Evolutionary conservation across 2,888 invertebrate genomes (phyloP).

Genomic region (Drosophila sordidula): DNA sequence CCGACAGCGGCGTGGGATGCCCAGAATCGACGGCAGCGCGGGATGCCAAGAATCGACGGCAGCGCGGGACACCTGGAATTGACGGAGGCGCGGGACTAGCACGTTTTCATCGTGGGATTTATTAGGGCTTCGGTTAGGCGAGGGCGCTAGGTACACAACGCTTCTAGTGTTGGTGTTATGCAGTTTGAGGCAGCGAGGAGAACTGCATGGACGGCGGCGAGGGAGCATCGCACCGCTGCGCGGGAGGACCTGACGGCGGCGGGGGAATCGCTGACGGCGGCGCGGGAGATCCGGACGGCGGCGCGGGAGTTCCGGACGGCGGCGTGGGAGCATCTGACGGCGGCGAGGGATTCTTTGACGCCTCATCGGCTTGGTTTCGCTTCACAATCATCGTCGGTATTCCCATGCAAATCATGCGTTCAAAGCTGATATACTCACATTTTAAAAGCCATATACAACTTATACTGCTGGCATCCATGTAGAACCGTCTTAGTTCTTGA

Average conservation of each 20-base stretch:
- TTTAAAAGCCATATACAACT: slow-evolving; percentile 28
- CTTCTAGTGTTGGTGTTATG: slow-evolving; percentile 11
- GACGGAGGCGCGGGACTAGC: slow-evolving; percentile 56
- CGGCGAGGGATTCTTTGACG: slow-evolving; percentile 59
- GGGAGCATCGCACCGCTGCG: too few relatives aligned
- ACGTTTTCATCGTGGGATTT: slow-evolving; percentile 63
- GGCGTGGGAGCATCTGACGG: slow-evolving; percentile 42
- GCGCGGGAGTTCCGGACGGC: slow-evolving; percentile 37
- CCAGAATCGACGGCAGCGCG: slow-evolving; percentile 51
- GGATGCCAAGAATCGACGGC: slow-evolving; percentile 52
- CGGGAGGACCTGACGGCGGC: slow-evolving; percentile 43
- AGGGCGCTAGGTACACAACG: slow-evolving; percentile 66
- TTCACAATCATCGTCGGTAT: slow-evolving; percentile 65
- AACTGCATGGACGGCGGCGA: slow-evolving; percentile 29
- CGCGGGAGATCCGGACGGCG: slow-evolving; percentile 54
- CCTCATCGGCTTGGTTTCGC: slow-evolving; percentile 25
- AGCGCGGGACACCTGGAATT: slow-evolving; percentile 27
- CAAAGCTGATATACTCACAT: slow-evolving; percentile 72
- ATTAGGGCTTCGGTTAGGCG: slow-evolving; percentile 70
- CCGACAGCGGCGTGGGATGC: slow-evolving; percentile 72
- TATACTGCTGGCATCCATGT: slow-evolving; percentile 34
- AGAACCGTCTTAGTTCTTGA: slow-evolving; percentile 34
- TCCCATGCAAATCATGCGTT: slow-evolving; percentile 50
- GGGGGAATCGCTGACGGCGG: slow-evolving; percentile 58
- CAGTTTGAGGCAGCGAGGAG: slow-evolving; percentile 40